phyloP scores from a whole-genome alignment of 2,113 vertebrate genomes.

The Prolemur simus region DNA sequence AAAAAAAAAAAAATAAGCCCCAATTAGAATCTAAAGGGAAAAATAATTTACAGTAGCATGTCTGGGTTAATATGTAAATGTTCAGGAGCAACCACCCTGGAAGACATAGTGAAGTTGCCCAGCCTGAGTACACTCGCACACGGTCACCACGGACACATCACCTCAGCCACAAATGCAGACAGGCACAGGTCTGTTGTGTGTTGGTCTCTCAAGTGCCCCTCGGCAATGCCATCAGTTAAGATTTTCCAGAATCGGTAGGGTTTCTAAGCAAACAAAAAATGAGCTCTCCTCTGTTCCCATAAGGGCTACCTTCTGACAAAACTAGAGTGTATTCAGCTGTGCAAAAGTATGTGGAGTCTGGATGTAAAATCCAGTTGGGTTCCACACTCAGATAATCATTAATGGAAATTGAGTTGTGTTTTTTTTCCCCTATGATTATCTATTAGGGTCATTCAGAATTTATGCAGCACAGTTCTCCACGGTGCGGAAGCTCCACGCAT shows the following conservation, averaged over 20 bases:
- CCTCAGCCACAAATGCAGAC: background rate
- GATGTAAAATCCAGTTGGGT: background rate
- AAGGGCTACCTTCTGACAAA: accelerated
- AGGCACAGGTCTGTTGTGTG: accelerated
- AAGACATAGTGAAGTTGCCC: accelerated
- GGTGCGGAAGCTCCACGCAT: accelerated
- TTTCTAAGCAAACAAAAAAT: background rate
- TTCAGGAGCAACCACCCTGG: background rate
- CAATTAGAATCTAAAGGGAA: background rate
- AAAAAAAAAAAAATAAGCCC: background rate
- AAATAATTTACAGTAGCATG: background rate
- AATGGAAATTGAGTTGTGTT: background rate
- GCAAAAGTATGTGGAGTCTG: background rate
- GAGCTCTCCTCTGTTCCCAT: background rate
- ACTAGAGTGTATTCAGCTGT: accelerated
- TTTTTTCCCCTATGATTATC: background rate
- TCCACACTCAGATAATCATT: background rate
- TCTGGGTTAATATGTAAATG: background rate
- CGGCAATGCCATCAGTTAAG: background rate
- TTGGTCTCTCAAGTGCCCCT: background rate
- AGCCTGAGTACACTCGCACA: accelerated
- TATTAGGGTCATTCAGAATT: accelerated
- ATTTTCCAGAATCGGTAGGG: background rate
- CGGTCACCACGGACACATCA: accelerated
- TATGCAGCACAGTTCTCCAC: accelerated